Conservation (phyloP, 2,888 invertebrate species). For the Drosophila rubida region DNA sequence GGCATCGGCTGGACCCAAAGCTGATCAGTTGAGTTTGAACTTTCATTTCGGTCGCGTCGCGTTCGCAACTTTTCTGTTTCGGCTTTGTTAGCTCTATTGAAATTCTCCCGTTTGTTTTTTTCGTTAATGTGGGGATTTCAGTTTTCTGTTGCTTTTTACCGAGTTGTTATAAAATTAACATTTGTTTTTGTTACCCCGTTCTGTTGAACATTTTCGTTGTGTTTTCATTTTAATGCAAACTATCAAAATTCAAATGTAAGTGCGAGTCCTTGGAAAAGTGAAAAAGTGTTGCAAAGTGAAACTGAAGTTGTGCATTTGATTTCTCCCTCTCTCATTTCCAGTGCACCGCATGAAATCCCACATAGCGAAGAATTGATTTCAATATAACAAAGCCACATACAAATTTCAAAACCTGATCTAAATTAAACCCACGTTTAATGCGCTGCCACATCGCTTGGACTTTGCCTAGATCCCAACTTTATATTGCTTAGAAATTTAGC, state of each 20-base stretch:
- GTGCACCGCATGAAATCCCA: conserved; percentile 57
- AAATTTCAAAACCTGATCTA: conserved; percentile 11
- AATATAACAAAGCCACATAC: conserved; percentile 23
- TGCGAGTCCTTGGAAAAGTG: conserved; percentile 8
- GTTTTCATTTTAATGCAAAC: not conserved
- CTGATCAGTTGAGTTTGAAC: conserved; percentile 79
- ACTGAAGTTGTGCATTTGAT: no score
- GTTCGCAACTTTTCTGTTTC: conserved; percentile 48
- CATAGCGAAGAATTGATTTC: conserved; percentile 47
- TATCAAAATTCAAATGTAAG: conserved; percentile 33
- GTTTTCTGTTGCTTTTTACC: conserved; percentile 8
- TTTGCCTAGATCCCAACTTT: conserved; percentile 56
- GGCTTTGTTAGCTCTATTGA: conserved; percentile 59
- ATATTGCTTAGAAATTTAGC: not conserved
- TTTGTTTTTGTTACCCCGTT: conserved; percentile 50
- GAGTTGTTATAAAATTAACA: conserved; percentile 53
- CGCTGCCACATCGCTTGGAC: conserved; percentile 47
- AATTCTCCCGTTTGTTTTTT: conserved; percentile 55
- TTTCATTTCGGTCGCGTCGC: conserved; percentile 78
- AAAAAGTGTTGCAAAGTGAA: not conserved
- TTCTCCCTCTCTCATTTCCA: conserved; percentile 4
- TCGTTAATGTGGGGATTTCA: conserved; percentile 72
- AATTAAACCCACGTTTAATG: conserved; percentile 47
- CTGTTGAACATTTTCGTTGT: conserved; percentile 40
- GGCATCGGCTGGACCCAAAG: conserved; percentile 34